Evolutionary conservation across 2,113 vertebrate species (phyloP).

Genomic region (Tupaia tana): DNA sequence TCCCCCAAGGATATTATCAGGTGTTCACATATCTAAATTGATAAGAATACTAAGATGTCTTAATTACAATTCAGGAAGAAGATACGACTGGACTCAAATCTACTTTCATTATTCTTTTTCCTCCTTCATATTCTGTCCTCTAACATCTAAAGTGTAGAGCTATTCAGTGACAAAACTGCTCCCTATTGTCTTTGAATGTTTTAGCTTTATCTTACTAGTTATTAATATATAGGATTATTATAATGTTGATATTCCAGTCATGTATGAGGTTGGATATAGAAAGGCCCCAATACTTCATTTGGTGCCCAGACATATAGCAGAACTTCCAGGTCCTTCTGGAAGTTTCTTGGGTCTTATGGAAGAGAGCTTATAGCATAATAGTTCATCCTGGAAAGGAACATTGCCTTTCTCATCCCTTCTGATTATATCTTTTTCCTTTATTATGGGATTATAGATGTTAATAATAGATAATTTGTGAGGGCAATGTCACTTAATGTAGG

Average conservation of each 20-base stretch:
- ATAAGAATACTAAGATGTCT: not conserved
- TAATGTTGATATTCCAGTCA: not conserved
- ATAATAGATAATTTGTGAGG: not conserved
- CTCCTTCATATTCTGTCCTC: not conserved
- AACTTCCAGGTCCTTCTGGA: not conserved
- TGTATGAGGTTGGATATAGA: not conserved
- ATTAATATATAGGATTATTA: not conserved
- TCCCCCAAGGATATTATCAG: not conserved
- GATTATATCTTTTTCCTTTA: not conserved
- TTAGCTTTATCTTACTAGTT: not conserved
- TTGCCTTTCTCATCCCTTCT: not conserved
- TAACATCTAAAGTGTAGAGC: not conserved
- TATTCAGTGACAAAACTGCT: not conserved
- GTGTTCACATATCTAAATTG: not conserved
- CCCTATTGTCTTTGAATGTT: not conserved
- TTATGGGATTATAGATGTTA: not conserved
- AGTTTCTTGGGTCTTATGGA: not conserved
- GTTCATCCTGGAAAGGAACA: not conserved
- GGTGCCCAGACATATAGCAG: not conserved
- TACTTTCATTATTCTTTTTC: not conserved
- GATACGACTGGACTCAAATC: not conserved
- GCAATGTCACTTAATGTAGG: not conserved
- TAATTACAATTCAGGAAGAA: not conserved
- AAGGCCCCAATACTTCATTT: not conserved
- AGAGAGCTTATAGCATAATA: not conserved